A percentile compares a stretch with the other conserved stretches of the same genome.
Conservation (phyloP, 2,797 vertebrate species). For the Silurus aristotelis region DNA sequence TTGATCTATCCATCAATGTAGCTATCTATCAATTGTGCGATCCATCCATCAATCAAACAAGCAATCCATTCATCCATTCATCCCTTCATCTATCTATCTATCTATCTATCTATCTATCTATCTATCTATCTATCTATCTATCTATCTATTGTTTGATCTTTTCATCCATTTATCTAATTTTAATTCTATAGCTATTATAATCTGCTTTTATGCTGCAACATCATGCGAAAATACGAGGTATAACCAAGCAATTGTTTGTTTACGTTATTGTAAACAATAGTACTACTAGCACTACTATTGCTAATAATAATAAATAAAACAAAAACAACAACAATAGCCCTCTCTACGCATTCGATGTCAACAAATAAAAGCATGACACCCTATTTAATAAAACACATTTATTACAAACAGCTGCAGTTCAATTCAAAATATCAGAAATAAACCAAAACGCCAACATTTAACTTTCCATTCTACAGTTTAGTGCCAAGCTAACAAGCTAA, state of each 20-base stretch:
- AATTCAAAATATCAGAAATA: neutral
- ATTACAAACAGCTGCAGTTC: neutral
- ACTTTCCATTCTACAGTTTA: neutral
- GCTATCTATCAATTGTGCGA: no score
- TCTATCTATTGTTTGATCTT: no score
- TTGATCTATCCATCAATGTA: no score
- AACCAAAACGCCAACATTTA: neutral
- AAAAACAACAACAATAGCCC: neutral
- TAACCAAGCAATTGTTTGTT: neutral
- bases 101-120: no score
- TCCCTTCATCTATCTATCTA: no score
- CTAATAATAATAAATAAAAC: neutral
- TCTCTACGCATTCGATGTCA: neutral
- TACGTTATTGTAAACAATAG: neutral
- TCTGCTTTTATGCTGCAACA: neutral
- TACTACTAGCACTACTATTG: neutral
- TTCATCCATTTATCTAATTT: neutral
- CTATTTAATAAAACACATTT: no score
- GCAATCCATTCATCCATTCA: no score
- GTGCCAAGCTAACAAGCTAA: neutral
- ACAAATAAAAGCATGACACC: neutral
- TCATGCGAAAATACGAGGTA: neutral
- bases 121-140: no score
- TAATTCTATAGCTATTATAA: neutral
- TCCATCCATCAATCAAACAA: no score